Percentiles rank a stretch among this genome's conserved stretches.
Evolutionary conservation across 2,113 vertebrate species (phyloP).

Genomic region (Dinomys branickii): DNA sequence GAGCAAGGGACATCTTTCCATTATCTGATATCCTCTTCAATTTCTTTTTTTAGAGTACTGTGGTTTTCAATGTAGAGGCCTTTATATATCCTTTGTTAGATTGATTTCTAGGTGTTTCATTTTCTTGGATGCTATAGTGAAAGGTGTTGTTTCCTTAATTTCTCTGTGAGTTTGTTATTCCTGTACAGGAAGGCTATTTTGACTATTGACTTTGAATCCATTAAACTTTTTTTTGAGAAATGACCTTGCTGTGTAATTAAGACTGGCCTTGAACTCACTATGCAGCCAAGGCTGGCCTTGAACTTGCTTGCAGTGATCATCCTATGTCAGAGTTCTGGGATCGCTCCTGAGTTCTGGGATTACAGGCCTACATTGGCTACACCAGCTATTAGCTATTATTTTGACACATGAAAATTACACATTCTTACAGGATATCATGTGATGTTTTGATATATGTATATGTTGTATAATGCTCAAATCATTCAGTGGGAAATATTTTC

Average conservation of each 20-base stretch:
- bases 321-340: neutral
- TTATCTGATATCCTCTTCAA: too few relatives aligned
- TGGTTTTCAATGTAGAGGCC: too few relatives aligned
- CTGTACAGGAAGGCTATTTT: too few relatives aligned
- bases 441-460: neutral
- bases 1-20: too few relatives aligned
- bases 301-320: neutral
- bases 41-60: too few relatives aligned
- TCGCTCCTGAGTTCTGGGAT: neutral
- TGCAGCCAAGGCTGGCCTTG: neutral
- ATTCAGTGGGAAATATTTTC: constrained; percentile 8
- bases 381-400: neutral
- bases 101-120: too few relatives aligned
- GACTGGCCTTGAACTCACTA: neutral
- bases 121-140: too few relatives aligned
- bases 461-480: neutral
- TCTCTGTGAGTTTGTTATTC: too few relatives aligned
- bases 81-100: too few relatives aligned
- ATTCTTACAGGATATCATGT: neutral
- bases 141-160: too few relatives aligned
- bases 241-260: neutral
- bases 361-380: neutral
- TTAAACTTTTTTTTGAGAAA: neutral
- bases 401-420: neutral
- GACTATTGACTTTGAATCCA: too few relatives aligned